Conservation (phyloP, 2,113 vertebrate species). For the Guaruba guarouba region DNA sequence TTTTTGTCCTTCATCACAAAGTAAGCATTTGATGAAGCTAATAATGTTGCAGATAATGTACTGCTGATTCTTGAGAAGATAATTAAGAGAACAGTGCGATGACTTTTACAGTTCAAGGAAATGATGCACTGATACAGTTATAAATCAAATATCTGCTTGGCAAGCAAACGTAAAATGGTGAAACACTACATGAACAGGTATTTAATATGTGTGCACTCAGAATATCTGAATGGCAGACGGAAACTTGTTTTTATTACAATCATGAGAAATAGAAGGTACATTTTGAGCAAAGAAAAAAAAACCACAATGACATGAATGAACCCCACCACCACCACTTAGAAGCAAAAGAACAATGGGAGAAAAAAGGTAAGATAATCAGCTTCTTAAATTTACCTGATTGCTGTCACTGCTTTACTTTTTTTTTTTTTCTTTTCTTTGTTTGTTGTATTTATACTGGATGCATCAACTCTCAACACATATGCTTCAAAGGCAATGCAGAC, state of each 20-base stretch:
- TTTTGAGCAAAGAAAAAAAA: neutral
- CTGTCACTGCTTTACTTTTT: neutral
- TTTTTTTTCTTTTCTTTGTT: neutral
- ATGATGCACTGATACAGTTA: neutral
- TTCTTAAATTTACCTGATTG: neutral
- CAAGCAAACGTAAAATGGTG: neutral
- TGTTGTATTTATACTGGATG: neutral
- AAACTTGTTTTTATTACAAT: neutral
- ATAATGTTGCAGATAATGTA: neutral
- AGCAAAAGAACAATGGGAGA: neutral
- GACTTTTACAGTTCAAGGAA: slow-evolving; percentile 3
- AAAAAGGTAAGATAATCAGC: neutral
- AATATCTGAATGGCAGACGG: neutral
- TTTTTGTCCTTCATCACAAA: neutral
- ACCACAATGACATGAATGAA: fast-evolving
- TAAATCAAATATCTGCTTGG: slow-evolving; percentile 2
- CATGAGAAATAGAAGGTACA: neutral
- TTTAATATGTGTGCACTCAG: neutral
- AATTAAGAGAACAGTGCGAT: slow-evolving; percentile 8
- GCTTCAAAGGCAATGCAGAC: neutral
- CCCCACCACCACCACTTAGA: fast-evolving
- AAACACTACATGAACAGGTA: neutral
- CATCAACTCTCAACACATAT: neutral
- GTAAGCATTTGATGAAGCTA: neutral
- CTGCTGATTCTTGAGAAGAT: neutral